Percentiles rank a stretch among this genome's conserved stretches.
These are phyloP conservation scores for Hyposoter didymator DNA, from an alignment of 2,888 invertebrate species.

Conservation along the genomic window DNA sequence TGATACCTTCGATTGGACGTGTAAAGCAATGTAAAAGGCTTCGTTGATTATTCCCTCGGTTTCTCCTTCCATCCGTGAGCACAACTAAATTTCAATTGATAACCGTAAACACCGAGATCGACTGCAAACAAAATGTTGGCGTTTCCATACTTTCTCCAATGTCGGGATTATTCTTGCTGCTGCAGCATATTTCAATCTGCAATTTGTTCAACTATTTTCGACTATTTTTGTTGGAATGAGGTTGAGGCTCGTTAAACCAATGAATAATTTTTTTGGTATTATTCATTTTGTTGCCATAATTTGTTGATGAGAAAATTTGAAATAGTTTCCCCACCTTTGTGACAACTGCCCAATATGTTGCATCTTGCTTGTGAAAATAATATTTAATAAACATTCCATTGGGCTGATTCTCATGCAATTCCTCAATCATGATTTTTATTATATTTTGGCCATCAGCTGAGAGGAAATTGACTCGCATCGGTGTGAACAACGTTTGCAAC, in stretches of 20 bases:
- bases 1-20: background rate
- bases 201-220: background rate
- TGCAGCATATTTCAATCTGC: too few species aligned
- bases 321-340: too few species aligned
- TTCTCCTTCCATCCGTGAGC: background rate
- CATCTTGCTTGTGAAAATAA: too few species aligned
- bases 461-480: too few species aligned
- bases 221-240: background rate
- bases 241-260: background rate
- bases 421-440: too few species aligned
- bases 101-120: background rate
- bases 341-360: too few species aligned
- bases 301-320: background rate
- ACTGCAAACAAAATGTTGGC: constrained; percentile 12
- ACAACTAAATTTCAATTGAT: background rate
- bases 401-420: too few species aligned
- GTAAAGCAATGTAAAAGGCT: background rate
- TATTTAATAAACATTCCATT: too few species aligned
- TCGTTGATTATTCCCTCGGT: background rate
- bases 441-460: too few species aligned
- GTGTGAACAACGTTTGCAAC: too few species aligned
- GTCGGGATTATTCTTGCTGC: too few species aligned
- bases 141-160: background rate
- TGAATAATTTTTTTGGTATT: background rate
- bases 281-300: background rate